phyloP scores from a whole-genome alignment of 2,113 vertebrate genomes.

The Haemorhous mexicanus region DNA sequence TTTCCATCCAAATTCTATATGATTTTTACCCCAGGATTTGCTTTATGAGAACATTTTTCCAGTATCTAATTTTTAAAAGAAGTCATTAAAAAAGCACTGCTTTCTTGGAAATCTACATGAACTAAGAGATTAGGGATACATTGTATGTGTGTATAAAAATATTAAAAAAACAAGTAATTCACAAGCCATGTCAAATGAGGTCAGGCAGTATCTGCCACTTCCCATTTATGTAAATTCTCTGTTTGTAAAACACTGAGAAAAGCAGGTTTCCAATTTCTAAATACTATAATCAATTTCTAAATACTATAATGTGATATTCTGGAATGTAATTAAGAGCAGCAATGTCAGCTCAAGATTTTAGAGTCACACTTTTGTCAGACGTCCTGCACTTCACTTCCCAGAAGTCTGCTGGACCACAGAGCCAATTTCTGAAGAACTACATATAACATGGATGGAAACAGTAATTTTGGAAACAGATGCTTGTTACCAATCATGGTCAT shows the following conservation, averaged over 20 bases:
- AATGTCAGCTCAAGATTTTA: not conserved
- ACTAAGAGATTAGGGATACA: not conserved
- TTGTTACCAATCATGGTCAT: not conserved
- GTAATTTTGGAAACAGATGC: not conserved
- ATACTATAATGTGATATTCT: too few species aligned
- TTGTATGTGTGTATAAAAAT: not conserved
- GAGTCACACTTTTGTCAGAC: not conserved
- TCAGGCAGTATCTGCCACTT: not conserved
- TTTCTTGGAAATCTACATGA: not conserved
- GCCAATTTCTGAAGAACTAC: not conserved
- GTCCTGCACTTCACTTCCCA: not conserved
- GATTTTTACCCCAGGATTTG: not conserved
- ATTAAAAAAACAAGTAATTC: not conserved
- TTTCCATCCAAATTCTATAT: not conserved
- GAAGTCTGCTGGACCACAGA: not conserved
- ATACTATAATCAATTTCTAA: not conserved
- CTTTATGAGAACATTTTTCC: not conserved
- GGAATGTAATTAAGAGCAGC: not conserved
- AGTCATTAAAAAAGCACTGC: not conserved
- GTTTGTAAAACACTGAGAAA: not conserved
- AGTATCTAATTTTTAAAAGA: not conserved
- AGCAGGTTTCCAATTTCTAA: not conserved
- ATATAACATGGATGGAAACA: not conserved
- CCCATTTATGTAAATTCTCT: not conserved
- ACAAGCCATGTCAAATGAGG: not conserved